phyloP scores from a whole-genome alignment of 1,140 invertebrate species.

The Drosophila hydei region DNA sequence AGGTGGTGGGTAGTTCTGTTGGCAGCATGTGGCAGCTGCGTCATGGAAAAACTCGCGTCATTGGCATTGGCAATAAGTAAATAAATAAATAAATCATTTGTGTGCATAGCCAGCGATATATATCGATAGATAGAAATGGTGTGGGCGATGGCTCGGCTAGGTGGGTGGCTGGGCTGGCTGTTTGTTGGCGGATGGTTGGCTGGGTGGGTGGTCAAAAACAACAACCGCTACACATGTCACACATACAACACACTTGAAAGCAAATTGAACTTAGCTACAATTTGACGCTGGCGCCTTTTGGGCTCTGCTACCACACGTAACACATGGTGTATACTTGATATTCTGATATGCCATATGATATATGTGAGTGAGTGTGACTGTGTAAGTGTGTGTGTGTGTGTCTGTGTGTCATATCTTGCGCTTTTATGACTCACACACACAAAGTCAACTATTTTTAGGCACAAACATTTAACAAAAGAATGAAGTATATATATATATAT shows the following conservation, averaged over 20 bases:
- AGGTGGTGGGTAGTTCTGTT: neutral
- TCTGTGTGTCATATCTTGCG: constrained; percentile 56
- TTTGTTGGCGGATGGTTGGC: too few species aligned
- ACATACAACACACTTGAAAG: constrained; percentile 60
- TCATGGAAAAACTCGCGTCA: constrained; percentile 61
- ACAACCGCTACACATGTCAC: constrained; percentile 36
- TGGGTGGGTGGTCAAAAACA: constrained; percentile 21
- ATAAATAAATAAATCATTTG: constrained; percentile 82
- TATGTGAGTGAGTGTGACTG: constrained; percentile 6
- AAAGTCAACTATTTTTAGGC: constrained; percentile 57
- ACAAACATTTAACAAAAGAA: constrained; percentile 45
- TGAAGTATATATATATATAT: constrained; percentile 4
- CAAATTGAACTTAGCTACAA: constrained; percentile 64
- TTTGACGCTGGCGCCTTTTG: constrained; percentile 53
- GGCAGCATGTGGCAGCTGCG: constrained; percentile 63
- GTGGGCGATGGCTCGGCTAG: neutral
- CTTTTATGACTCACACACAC: constrained; percentile 30
- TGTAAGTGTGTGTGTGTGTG: constrained; percentile 4
- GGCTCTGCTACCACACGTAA: constrained; percentile 37
- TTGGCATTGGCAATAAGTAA: constrained; percentile 74
- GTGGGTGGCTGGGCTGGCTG: neutral
- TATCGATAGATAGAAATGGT: constrained; percentile 45
- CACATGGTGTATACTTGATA: constrained; percentile 69
- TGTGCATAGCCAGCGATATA: constrained; percentile 58
- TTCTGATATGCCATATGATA: constrained; percentile 26